These are phyloP conservation scores for Armadillidium nasatum DNA, from an alignment of 1,140 invertebrate species.

Conservation along the genomic window DNA sequence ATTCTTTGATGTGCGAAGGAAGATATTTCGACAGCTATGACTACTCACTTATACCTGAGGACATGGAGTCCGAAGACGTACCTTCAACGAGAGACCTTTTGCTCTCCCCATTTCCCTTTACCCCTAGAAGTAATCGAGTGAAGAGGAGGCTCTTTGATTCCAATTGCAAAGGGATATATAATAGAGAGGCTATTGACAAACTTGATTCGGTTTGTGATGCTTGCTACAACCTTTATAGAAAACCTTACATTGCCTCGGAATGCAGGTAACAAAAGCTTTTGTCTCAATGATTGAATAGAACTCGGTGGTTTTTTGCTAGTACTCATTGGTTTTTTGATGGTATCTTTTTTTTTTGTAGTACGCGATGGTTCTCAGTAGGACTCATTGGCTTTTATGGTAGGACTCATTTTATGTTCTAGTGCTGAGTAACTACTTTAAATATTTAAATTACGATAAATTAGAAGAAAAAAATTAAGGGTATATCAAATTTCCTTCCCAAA, in stretches of 20 bases:
- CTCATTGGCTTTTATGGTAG: no score
- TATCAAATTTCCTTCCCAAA: no score
- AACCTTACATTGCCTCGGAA: constrained; percentile 21
- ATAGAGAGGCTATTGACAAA: constrained; percentile 21
- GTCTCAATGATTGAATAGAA: neutral
- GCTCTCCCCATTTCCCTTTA: neutral
- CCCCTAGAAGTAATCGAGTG: neutral
- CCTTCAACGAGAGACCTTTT: neutral
- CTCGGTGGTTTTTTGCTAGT: no score
- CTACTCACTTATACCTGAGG: neutral
- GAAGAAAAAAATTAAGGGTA: no score
- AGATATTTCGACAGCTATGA: neutral
- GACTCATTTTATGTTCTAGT: no score
- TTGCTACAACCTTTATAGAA: constrained; percentile 32
- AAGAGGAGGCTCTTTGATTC: constrained; percentile 23
- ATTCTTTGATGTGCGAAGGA: neutral
- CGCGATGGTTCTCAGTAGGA: no score
- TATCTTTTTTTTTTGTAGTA: no score
- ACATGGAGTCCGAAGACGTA: neutral
- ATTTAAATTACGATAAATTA: no score
- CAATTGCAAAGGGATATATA: constrained; percentile 27
- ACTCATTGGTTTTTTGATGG: no score
- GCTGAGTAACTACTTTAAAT: no score
- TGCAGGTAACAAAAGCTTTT: constrained; percentile 22
- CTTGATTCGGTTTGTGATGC: constrained; percentile 23